Evolutionary conservation across 2,888 invertebrate genomes (phyloP).

Genomic region (Eristalis arbustorum): DNA sequence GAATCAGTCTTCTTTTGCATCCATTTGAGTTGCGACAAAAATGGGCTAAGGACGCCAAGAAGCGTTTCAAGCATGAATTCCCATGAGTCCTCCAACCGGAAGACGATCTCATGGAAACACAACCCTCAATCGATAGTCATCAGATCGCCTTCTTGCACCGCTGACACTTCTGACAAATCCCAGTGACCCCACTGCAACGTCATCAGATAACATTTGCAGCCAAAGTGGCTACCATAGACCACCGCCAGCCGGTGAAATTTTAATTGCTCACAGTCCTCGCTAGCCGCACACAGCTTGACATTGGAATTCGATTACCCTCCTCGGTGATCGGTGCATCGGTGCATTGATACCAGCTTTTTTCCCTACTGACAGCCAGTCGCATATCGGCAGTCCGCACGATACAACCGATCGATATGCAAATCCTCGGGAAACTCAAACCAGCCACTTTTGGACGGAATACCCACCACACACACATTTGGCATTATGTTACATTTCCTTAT

Average conservation of each 20-base stretch:
- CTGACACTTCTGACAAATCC: too few relatives aligned
- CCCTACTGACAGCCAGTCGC: conserved; percentile 31
- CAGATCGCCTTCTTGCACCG: neutral
- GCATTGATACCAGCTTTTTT: conserved; percentile 6
- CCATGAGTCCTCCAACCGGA: too few relatives aligned
- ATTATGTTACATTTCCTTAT: conserved; percentile 61
- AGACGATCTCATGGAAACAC: too few relatives aligned
- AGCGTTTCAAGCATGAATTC: too few relatives aligned
- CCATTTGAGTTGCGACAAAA: too few relatives aligned
- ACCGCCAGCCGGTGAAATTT: conserved; percentile 7
- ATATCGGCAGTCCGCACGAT: neutral
- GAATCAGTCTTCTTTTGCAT: too few relatives aligned
- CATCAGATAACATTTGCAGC: neutral
- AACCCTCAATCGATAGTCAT: too few relatives aligned
- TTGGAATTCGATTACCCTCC: conserved; percentile 24
- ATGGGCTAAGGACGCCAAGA: too few relatives aligned
- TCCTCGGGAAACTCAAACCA: conserved; percentile 22
- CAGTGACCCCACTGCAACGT: neutral
- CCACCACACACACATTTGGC: conserved; percentile 23
- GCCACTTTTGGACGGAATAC: conserved; percentile 34
- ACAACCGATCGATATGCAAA: conserved; percentile 57
- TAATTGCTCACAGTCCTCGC: conserved; percentile 32
- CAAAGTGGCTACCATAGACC: neutral
- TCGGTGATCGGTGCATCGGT: conserved; percentile 18
- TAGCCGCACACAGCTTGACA: neutral